phyloP scores from a whole-genome alignment of 2,888 invertebrate genomes.

The Beris morrisii region DNA sequence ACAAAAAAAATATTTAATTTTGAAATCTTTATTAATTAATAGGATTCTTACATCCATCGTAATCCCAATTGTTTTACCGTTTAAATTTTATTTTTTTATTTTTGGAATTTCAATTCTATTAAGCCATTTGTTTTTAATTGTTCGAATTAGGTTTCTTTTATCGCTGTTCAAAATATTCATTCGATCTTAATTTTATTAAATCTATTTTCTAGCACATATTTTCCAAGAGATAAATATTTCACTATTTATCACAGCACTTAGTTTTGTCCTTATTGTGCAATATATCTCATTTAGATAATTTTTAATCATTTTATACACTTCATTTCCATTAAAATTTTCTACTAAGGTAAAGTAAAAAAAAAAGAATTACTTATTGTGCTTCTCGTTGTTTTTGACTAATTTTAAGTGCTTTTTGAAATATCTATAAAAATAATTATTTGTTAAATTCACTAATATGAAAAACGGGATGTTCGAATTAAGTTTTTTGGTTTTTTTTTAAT shows the following conservation, averaged over 20 bases:
- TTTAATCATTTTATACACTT: not conserved
- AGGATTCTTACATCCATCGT: no score
- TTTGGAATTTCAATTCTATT: no score
- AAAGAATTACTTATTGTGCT: not conserved
- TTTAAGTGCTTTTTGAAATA: constrained; percentile 1
- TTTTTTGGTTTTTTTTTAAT: no score
- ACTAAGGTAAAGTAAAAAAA: not conserved
- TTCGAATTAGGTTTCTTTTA: no score
- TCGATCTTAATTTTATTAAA: not conserved
- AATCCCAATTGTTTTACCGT: no score
- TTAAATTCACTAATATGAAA: not conserved
- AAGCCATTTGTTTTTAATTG: no score
- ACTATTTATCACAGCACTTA: constrained; percentile 38
- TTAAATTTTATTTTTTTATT: no score
- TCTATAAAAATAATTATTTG: not conserved
- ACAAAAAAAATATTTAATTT: no score
- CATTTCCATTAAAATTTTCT: constrained; percentile 2
- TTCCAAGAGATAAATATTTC: constrained; percentile 27
- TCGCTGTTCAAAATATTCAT: not conserved
- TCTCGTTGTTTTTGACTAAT: not conserved
- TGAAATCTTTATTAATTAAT: no score
- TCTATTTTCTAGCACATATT: not conserved
- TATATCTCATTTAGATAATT: constrained; percentile 10
- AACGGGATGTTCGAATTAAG: not conserved
- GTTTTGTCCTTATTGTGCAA: constrained; percentile 33